A percentile compares a stretch with the other conserved stretches of the same genome.
Conservation (phyloP, 2,113 vertebrate species). For the Podarcis muralis region DNA sequence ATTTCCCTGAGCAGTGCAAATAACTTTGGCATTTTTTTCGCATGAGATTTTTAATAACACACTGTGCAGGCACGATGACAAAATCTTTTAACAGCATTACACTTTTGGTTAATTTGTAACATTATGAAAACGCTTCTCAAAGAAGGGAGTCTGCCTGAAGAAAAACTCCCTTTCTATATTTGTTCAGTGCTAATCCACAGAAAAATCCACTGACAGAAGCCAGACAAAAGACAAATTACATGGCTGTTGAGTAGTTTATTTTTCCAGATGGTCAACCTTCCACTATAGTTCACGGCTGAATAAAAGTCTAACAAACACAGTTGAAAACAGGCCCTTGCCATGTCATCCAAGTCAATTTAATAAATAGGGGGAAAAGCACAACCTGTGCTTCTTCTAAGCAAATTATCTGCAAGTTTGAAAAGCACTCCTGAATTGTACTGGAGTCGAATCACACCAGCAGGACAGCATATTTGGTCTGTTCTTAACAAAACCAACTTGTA, state of each 20-base stretch:
- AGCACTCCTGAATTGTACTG: conserved; percentile 24
- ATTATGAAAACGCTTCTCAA: conserved; percentile 51
- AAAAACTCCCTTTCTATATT: conserved; percentile 58
- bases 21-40: conserved; percentile 11
- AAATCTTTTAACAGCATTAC: conserved; percentile 47
- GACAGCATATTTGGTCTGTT: conserved; percentile 46
- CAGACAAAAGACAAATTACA: conserved; percentile 75
- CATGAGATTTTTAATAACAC: conserved; percentile 39
- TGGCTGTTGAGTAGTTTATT: conserved; percentile 68
- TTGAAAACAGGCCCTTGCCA: conserved; percentile 54
- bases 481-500: conserved; percentile 52
- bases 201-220: conserved; percentile 63
- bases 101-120: conserved; percentile 64
- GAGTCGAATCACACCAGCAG: conserved; percentile 26
- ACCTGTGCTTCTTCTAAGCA: conserved; percentile 54
- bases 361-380: conserved; percentile 28
- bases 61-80: conserved; percentile 44
- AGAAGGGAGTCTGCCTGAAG: conserved; percentile 54
- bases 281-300: conserved; percentile 63
- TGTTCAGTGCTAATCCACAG: conserved; percentile 56
- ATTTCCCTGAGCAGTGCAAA: conserved; percentile 22
- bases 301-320: conserved; percentile 55
- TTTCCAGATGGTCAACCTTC: conserved; percentile 69
- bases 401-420: conserved; percentile 58
- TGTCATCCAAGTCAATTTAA: conserved; percentile 53